phyloP scores from a whole-genome alignment of 2,797 vertebrate genomes.

The Enteromius radiatus region DNA sequence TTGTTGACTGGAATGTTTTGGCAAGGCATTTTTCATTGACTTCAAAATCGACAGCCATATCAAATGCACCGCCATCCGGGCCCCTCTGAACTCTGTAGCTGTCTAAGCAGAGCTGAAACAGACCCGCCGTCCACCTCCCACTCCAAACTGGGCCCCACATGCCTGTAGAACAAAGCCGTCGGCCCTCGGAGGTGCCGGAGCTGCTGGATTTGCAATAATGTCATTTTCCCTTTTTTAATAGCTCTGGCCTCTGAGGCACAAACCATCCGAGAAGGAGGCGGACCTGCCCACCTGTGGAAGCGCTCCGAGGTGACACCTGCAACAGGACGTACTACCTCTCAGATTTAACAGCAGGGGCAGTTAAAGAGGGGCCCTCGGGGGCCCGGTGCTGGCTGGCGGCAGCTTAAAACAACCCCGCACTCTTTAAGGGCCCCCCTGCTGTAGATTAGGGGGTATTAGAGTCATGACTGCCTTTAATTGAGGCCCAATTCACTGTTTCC shows the following conservation, averaged over 20 bases:
- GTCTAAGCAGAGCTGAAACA: slow-evolving; percentile 15
- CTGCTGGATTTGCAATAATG: slow-evolving; percentile 52
- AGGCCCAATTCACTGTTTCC: slow-evolving; percentile 61
- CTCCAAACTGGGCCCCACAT: slow-evolving; percentile 15
- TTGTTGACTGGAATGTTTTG: neutral
- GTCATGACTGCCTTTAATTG: slow-evolving; percentile 63
- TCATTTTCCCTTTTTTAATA: slow-evolving; percentile 46
- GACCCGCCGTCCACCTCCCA: slow-evolving; percentile 1
- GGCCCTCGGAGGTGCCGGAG: slow-evolving; percentile 36
- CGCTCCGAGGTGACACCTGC: slow-evolving; percentile 59
- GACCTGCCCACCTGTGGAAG: slow-evolving; percentile 49
- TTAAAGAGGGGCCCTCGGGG: slow-evolving; percentile 52
- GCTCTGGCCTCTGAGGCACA: slow-evolving; percentile 37
- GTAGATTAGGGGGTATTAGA: slow-evolving; percentile 65
- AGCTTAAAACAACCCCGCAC: slow-evolving; percentile 53
- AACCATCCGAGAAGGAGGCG: slow-evolving; percentile 27
- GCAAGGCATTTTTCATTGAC: neutral
- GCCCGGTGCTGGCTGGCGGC: slow-evolving; percentile 47
- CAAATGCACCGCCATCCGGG: neutral
- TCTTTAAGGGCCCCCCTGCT: slow-evolving; percentile 64
- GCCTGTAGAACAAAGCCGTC: slow-evolving; percentile 34
- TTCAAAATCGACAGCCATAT: neutral
- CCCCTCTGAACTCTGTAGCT: neutral
- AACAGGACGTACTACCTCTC: slow-evolving; percentile 69
- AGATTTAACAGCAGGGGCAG: slow-evolving; percentile 58